Evolutionary conservation across 1,140 invertebrate species (phyloP).

Genomic region (Carcinoscorpius rotundicauda): DNA sequence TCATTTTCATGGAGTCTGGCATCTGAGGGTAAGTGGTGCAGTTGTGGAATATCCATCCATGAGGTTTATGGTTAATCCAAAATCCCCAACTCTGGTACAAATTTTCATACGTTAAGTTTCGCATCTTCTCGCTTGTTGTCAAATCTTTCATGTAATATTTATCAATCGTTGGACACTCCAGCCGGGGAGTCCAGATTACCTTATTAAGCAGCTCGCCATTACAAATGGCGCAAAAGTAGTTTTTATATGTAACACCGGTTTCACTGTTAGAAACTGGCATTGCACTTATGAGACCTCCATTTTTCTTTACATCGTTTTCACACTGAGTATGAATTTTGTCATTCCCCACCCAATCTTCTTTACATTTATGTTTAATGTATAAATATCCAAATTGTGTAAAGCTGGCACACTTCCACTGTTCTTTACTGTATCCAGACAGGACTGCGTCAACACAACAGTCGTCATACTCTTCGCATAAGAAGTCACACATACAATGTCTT

Average conservation of each 20-base stretch:
- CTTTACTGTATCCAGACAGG: too few relatives aligned
- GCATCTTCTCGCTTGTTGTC: not conserved
- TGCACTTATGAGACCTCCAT: too few relatives aligned
- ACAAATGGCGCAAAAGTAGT: constrained; percentile 44
- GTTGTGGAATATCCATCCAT: not conserved
- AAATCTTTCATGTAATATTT: not conserved
- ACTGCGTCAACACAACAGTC: constrained; percentile 1
- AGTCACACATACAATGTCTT: not conserved
- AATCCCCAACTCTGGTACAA: not conserved
- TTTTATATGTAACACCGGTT: constrained; percentile 41
- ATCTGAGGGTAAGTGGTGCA: not conserved
- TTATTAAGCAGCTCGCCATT: constrained; percentile 30
- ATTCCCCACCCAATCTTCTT: too few relatives aligned
- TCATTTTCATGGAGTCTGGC: not conserved
- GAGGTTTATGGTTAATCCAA: not conserved
- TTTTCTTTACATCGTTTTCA: too few relatives aligned
- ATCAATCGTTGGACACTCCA: constrained; percentile 5
- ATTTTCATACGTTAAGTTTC: not conserved
- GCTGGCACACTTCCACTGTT: too few relatives aligned
- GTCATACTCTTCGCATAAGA: not conserved
- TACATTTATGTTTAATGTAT: too few relatives aligned
- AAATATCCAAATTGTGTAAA: too few relatives aligned
- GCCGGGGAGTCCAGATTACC: constrained; percentile 12
- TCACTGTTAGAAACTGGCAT: constrained; percentile 36
- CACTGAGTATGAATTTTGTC: too few relatives aligned